A percentile compares a stretch with the other conserved stretches of the same genome.
phyloP scores from a whole-genome alignment of 2,797 vertebrate species.

The Protosalanx chinensis region DNA sequence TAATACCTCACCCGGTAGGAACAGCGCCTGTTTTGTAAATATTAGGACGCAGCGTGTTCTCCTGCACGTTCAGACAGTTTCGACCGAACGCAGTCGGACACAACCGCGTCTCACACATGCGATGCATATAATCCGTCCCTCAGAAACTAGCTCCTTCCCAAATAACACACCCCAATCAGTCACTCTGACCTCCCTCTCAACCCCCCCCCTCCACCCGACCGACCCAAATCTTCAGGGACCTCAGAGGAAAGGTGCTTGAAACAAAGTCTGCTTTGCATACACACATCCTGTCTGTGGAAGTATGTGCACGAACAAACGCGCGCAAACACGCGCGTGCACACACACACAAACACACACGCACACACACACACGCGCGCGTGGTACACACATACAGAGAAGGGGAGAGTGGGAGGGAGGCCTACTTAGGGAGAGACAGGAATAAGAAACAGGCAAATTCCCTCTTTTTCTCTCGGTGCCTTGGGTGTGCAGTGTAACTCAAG shows the following conservation, averaged over 20 bases:
- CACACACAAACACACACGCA: neutral
- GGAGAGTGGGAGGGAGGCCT: slow-evolving; percentile 15
- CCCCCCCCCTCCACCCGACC: slow-evolving; percentile 13
- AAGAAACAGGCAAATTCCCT: slow-evolving; percentile 17
- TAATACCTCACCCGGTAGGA: neutral
- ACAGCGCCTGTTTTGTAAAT: neutral
- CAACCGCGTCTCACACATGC: slow-evolving; percentile 36
- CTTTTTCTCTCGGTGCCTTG: neutral
- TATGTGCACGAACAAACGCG: neutral
- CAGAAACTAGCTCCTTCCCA: slow-evolving; percentile 32
- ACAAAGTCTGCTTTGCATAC: slow-evolving; percentile 49
- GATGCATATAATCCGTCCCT: slow-evolving; percentile 34
- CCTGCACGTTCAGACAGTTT: neutral
- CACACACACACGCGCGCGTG: slow-evolving; percentile 23
- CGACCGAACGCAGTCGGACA: neutral
- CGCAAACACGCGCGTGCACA: neutral
- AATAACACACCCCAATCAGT: slow-evolving; percentile 26
- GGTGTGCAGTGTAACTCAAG: neutral
- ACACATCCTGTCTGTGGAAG: slow-evolving; percentile 29
- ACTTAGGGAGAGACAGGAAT: slow-evolving; percentile 14
- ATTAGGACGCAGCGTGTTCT: neutral
- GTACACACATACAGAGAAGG: slow-evolving; percentile 7
- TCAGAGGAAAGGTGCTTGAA: slow-evolving; percentile 61
- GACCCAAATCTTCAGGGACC: slow-evolving; percentile 45
- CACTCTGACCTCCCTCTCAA: slow-evolving; percentile 44